Conservation (phyloP, 1,140 invertebrate genomes). For the Gerris buenoi region DNA sequence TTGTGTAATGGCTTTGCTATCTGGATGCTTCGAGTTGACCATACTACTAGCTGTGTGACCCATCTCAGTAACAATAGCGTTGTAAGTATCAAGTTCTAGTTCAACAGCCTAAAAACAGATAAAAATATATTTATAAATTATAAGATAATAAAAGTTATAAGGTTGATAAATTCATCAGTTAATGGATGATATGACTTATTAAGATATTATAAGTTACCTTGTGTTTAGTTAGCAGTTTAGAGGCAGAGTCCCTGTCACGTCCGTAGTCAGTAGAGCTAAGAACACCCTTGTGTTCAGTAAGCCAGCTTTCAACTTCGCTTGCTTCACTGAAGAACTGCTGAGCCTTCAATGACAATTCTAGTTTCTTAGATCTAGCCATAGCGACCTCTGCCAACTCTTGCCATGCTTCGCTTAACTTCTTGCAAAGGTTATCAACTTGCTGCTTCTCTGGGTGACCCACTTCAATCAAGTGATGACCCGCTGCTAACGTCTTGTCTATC, state of each 20-base stretch:
- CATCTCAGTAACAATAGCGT: conserved; percentile 82
- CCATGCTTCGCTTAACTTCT: conserved; percentile 49
- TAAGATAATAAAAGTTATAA: neutral
- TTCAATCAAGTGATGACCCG: conserved; percentile 50
- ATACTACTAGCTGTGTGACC: conserved; percentile 67
- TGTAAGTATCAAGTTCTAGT: conserved; percentile 84
- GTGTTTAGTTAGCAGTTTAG: conserved; percentile 80
- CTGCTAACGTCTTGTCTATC: conserved; percentile 63
- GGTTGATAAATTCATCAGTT: no score
- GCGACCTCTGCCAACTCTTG: conserved; percentile 49
- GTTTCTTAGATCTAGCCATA: conserved; percentile 50
- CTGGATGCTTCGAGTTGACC: conserved; percentile 58
- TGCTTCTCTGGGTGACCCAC: conserved; percentile 58
- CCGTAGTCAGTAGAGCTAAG: conserved; percentile 69
- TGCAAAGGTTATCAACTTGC: conserved; percentile 48
- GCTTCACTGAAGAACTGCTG: conserved; percentile 84
- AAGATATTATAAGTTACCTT: no score
- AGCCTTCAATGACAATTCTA: conserved; percentile 71
- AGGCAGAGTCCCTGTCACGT: conserved; percentile 72
- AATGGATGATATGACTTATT: no score
- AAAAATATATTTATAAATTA: conserved; percentile 7
- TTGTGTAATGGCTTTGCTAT: conserved; percentile 59
- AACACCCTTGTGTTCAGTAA: conserved; percentile 70
- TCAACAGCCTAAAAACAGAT: conserved; percentile 54
- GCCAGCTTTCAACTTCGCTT: conserved; percentile 83